These are phyloP conservation scores for Perodicticus potto DNA, from an alignment of 2,797 vertebrate species.

Conservation along the genomic window DNA sequence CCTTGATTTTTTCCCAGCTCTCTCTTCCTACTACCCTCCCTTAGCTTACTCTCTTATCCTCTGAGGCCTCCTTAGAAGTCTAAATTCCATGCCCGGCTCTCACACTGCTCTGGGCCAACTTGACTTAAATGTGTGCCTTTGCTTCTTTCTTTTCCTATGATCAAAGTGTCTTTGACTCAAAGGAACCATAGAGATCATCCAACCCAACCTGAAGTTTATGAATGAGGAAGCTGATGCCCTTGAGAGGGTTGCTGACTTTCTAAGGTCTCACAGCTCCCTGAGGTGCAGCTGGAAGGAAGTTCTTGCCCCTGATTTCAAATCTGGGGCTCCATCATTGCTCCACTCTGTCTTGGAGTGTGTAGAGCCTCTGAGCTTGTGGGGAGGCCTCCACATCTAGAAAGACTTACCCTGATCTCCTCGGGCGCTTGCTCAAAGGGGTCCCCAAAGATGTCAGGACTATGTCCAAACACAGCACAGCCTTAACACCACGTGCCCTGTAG, in stretches of 20 bases:
- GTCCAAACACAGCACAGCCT: neutral
- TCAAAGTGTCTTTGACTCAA: constrained; percentile 4
- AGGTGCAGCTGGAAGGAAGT: neutral
- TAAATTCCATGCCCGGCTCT: neutral
- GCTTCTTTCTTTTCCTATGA: neutral
- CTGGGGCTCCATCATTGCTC: neutral
- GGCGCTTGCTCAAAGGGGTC: neutral
- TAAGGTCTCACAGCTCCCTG: neutral
- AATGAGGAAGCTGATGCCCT: neutral
- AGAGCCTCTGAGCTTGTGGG: neutral
- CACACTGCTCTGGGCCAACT: neutral
- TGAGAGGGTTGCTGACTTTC: neutral
- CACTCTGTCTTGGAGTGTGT: neutral
- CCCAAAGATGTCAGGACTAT: too few species aligned
- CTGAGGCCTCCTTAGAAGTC: neutral
- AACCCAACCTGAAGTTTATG: neutral
- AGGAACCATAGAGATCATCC: neutral
- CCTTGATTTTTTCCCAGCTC: constrained; percentile 21
- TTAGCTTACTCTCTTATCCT: neutral
- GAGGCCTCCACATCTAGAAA: neutral
- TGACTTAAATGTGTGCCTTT: neutral
- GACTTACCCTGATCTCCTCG: neutral
- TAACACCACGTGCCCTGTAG: neutral
- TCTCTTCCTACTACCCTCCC: neutral
- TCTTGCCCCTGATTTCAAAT: constrained; percentile 13